Conservation (phyloP, 2,113 vertebrate species). For the Peromyscus leucopus region DNA sequence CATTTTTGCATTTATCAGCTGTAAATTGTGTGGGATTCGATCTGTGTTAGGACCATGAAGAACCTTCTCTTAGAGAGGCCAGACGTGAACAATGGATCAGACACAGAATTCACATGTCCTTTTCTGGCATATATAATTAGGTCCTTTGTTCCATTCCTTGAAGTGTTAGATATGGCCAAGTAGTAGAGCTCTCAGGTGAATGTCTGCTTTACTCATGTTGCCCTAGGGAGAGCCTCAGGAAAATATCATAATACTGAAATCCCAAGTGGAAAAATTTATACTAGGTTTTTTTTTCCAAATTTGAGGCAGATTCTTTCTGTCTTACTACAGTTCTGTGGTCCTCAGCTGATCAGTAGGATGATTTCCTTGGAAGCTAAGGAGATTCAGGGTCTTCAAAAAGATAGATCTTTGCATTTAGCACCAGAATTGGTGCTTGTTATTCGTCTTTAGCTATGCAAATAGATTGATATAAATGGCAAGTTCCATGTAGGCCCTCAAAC, state of each 20-base stretch:
- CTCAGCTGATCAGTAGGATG: not conserved
- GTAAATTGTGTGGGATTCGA: not conserved
- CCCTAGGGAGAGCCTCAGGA: constrained; percentile 24
- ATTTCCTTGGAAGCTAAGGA: not conserved
- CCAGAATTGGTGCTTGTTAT: not conserved
- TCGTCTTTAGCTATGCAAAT: not conserved
- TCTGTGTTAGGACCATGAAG: not conserved
- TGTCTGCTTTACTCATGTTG: not conserved
- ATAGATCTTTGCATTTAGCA: not conserved
- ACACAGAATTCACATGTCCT: not conserved
- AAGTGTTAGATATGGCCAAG: not conserved
- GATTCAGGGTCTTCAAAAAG: not conserved
- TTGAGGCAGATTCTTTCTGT: not conserved
- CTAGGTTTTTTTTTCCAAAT: not conserved
- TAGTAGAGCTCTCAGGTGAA: not conserved
- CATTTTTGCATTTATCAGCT: not conserved
- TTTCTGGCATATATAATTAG: not conserved
- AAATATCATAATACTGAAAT: not conserved
- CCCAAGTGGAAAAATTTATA: not conserved
- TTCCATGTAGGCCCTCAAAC: not conserved
- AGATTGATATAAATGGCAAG: not conserved
- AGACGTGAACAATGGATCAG: not conserved
- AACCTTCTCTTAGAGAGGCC: not conserved
- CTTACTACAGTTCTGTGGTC: not conserved
- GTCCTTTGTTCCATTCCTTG: not conserved